Evolutionary conservation across 1,140 invertebrate genomes (phyloP).

Genomic region (Hycleus phaleratus): DNA sequence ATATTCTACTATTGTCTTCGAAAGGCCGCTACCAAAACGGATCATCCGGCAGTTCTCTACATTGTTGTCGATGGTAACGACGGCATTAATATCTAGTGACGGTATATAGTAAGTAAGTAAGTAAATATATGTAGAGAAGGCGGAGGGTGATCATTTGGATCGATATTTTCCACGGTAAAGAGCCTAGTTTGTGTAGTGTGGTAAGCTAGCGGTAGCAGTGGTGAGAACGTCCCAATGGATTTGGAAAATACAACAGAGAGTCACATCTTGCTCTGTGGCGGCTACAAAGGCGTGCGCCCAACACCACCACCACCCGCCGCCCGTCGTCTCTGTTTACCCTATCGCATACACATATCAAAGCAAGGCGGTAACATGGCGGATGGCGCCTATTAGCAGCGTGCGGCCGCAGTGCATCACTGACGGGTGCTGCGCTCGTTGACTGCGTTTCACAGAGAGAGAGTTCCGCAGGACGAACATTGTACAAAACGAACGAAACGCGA

Average conservation of each 20-base stretch:
- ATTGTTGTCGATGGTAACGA: too few species aligned
- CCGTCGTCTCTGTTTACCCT: slow-evolving; percentile 18
- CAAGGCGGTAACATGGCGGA: slow-evolving; percentile 28
- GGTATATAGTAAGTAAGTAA: not conserved
- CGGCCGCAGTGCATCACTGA: slow-evolving; percentile 26
- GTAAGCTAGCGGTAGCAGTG: slow-evolving; percentile 1
- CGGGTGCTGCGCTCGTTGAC: slow-evolving; percentile 17
- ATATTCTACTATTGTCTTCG: too few species aligned
- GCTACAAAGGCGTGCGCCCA: slow-evolving; percentile 15
- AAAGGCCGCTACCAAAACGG: too few species aligned
- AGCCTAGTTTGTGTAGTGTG: not conserved
- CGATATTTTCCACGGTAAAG: slow-evolving; percentile 5
- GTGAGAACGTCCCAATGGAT: slow-evolving; percentile 16
- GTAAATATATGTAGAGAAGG: slow-evolving; percentile 7
- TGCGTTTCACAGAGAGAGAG: not conserved
- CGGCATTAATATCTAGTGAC: not conserved
- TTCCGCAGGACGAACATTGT: slow-evolving; percentile 10
- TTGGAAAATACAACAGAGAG: not conserved
- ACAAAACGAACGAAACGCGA: not conserved
- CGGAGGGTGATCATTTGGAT: slow-evolving; percentile 1
- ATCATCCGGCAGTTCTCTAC: too few species aligned
- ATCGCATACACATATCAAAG: slow-evolving; percentile 23
- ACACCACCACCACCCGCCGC: not conserved
- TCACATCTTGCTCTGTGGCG: slow-evolving; percentile 15
- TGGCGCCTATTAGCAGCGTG: slow-evolving; percentile 27